Conservation (phyloP, 2,888 invertebrate species). For the Lottia scabra region DNA sequence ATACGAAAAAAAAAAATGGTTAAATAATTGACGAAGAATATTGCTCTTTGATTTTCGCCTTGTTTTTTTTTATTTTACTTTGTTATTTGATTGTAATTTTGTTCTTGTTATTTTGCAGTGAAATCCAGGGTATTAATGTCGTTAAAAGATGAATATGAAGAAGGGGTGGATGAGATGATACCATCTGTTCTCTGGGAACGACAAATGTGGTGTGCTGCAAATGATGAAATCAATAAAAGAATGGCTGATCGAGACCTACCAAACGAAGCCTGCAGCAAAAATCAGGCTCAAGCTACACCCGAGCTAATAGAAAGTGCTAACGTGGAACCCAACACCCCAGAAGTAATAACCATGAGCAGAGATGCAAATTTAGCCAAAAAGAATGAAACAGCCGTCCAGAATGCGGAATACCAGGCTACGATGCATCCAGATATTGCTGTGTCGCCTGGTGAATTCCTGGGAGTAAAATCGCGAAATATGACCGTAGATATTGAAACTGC, state of each 20-base stretch:
- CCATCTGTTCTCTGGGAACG: slow-evolving; percentile 31
- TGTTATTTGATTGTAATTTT: not conserved
- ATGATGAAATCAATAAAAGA: slow-evolving; percentile 2
- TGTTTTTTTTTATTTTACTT: not conserved
- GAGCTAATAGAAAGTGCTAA: not conserved
- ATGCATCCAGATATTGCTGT: slow-evolving; percentile 45
- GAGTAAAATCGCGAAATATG: slow-evolving; percentile 23
- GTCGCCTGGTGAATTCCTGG: slow-evolving; percentile 23
- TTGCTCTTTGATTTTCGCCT: too few relatives aligned
- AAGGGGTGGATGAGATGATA: slow-evolving; percentile 32
- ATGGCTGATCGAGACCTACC: not conserved
- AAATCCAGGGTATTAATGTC: slow-evolving; percentile 62
- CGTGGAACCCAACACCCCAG: not conserved
- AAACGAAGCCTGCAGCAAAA: not conserved
- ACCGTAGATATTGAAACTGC: slow-evolving; percentile 35
- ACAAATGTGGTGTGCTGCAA: slow-evolving; percentile 25
- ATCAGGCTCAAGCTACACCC: not conserved
- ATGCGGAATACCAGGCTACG: slow-evolving; percentile 33
- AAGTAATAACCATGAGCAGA: slow-evolving; percentile 15
- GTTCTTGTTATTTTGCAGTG: slow-evolving; percentile 42
- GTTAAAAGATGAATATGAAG: slow-evolving; percentile 52
- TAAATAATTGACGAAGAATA: too few relatives aligned
- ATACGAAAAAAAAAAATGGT: too few relatives aligned
- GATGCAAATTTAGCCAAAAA: slow-evolving; percentile 9
- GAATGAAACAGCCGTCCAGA: not conserved